Conservation (phyloP, 37 sponge, comb jelly and placozoan genomes). For the Ianthella basta region DNA sequence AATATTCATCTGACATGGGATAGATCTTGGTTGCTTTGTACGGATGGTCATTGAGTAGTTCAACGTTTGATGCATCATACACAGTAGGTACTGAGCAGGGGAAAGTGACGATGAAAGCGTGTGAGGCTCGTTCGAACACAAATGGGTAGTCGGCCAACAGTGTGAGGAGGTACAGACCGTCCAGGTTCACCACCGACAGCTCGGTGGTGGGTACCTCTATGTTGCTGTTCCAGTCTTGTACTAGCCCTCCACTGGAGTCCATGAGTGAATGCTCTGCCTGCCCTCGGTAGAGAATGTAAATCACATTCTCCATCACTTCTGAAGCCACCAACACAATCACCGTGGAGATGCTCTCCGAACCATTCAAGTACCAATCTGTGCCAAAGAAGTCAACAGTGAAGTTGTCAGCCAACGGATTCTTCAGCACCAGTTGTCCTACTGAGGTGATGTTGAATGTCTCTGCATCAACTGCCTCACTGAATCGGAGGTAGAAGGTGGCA, state of each 20-base stretch:
- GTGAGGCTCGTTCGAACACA: not conserved
- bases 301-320: not conserved
- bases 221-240: not conserved
- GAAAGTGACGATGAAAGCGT: not conserved
- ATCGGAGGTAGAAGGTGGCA: not conserved
- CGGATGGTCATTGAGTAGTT: not conserved
- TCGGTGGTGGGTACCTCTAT: not conserved
- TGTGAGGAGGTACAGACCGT: not conserved
- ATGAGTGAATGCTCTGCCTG: not conserved
- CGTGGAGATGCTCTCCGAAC: not conserved
- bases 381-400: not conserved
- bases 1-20: constrained; percentile 4
- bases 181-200: not conserved
- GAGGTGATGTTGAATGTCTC: constrained; percentile 4
- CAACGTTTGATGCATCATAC: not conserved
- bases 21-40: not conserved
- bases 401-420: not conserved
- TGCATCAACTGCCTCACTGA: constrained; percentile 11
- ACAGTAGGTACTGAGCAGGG: not conserved
- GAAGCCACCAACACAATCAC: not conserved
- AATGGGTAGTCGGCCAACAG: constrained; percentile 2
- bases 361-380: not conserved
- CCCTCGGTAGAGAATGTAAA: not conserved
- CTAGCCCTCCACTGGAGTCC: not conserved
- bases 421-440: not conserved